Evolutionary conservation across 2,888 invertebrate species (phyloP).

Genomic region (Nomada flava): DNA sequence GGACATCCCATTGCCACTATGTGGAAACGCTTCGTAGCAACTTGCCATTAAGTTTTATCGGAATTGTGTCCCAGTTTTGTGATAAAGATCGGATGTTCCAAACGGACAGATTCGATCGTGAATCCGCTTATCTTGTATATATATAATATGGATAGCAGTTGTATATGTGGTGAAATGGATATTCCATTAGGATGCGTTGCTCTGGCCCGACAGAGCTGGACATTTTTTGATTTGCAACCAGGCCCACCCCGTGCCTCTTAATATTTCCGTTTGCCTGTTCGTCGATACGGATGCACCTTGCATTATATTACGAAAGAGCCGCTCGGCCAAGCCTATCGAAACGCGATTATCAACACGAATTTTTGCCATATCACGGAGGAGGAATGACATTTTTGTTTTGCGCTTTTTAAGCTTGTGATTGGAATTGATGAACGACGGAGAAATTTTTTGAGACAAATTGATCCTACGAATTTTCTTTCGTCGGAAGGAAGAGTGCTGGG

Average conservation of each 20-base stretch:
- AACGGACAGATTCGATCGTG: constrained; percentile 25
- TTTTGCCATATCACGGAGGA: too few species aligned
- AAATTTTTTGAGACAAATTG: neutral
- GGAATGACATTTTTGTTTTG: neutral
- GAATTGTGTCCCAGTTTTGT: constrained; percentile 53
- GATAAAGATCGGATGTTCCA: constrained; percentile 42
- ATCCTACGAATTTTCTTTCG: neutral
- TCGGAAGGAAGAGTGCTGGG: neutral
- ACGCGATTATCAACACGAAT: too few species aligned
- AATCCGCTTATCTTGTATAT: constrained; percentile 38
- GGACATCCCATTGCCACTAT: constrained; percentile 34
- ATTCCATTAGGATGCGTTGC: constrained; percentile 19
- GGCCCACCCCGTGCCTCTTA: constrained; percentile 10
- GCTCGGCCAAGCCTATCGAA: neutral
- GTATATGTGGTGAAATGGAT: constrained; percentile 22
- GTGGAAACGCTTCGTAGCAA: constrained; percentile 50
- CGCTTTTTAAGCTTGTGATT: neutral
- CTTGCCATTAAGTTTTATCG: constrained; percentile 56
- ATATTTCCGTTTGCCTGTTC: constrained; percentile 5
- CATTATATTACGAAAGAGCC: neutral
- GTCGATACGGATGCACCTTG: constrained; percentile 7
- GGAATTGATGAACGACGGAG: neutral
- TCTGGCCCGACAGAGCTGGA: constrained; percentile 3
- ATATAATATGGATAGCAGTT: constrained; percentile 42
- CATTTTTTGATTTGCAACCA: constrained; percentile 8